Evolutionary conservation across 2,113 vertebrate species (phyloP).

Genomic region (Geococcyx californianus): DNA sequence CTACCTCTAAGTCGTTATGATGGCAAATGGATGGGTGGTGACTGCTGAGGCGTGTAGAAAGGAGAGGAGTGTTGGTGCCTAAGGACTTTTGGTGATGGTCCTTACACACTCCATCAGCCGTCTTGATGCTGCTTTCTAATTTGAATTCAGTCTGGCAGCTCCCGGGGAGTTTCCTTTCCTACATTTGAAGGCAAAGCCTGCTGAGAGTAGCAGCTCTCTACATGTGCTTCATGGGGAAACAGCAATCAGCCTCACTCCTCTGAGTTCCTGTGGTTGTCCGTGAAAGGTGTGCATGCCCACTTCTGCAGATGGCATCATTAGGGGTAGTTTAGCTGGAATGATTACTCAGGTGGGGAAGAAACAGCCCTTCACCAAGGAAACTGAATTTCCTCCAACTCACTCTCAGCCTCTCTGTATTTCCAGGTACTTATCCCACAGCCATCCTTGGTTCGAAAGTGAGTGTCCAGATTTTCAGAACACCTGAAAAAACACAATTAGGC

Average conservation of each 20-base stretch:
- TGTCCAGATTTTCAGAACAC: not conserved
- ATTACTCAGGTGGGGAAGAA: not conserved
- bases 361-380: not conserved
- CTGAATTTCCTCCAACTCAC: not conserved
- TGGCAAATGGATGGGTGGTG: not conserved
- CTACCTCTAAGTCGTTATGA: not conserved
- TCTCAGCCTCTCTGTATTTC: not conserved
- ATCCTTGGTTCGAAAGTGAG: fast-evolving
- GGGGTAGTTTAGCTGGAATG: not conserved
- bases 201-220: not conserved
- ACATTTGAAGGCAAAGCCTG: not conserved
- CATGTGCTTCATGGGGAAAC: not conserved
- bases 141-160: not conserved
- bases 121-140: not conserved
- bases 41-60: not conserved
- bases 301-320: not conserved
- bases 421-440: not conserved
- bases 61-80: not conserved
- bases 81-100: not conserved
- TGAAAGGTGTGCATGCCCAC: not conserved
- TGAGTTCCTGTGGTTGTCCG: not conserved
- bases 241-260: too few species aligned
- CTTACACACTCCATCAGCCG: not conserved
- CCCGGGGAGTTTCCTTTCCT: not conserved
- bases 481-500: not conserved